A percentile compares a stretch with the other conserved stretches of the same genome.
Conservation (phyloP, 1,140 invertebrate species). For the Oscheius sp. region DNA sequence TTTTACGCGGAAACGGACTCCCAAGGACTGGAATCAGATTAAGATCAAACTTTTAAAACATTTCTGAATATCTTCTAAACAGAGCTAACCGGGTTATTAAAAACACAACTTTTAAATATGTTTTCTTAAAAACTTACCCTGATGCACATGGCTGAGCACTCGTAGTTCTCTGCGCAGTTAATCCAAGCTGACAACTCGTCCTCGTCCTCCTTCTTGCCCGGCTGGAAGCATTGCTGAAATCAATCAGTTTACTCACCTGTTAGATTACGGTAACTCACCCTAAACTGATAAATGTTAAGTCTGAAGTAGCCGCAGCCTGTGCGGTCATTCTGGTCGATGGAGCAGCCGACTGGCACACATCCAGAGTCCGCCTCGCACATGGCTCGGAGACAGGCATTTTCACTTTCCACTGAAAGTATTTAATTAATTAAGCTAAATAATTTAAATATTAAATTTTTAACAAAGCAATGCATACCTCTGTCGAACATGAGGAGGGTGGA, state of each 20-base stretch:
- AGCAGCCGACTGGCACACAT: conserved; percentile 55
- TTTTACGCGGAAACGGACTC: conserved; percentile 54
- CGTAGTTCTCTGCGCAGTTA: conserved; percentile 59
- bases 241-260: neutral
- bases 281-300: conserved; percentile 60
- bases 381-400: conserved; percentile 56
- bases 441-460: neutral
- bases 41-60: neutral
- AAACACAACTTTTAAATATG: neutral
- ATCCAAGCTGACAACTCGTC: conserved; percentile 57
- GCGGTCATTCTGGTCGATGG: conserved; percentile 49
- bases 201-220: conserved; percentile 57
- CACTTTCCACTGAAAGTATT: conserved; percentile 55
- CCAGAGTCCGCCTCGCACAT: conserved; percentile 58
- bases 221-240: conserved; percentile 60
- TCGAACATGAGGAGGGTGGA: conserved; percentile 31
- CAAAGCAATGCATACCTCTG: conserved; percentile 17
- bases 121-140: conserved; percentile 41
- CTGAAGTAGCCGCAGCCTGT: conserved; percentile 59
- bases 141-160: conserved; percentile 57
- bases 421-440: neutral
- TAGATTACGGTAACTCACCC: conserved; percentile 34
- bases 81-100: neutral
- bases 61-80: neutral
- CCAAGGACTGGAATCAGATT: conserved; percentile 48